Evolutionary conservation across 2,797 vertebrate genomes (phyloP).

Genomic region (Tangara arthus): DNA sequence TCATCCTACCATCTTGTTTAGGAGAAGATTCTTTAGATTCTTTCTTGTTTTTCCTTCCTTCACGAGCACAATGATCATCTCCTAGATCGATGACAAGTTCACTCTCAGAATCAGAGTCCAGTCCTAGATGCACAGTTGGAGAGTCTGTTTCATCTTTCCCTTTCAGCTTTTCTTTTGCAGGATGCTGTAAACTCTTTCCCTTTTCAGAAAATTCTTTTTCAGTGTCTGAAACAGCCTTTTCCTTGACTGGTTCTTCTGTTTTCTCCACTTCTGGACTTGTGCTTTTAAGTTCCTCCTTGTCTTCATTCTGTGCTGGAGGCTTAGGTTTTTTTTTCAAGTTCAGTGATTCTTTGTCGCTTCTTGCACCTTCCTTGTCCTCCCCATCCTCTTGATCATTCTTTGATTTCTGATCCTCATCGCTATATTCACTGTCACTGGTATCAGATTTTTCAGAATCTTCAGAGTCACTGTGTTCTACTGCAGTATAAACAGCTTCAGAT

Average conservation of each 20-base stretch:
- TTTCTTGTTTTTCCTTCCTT: slow-evolving; percentile 87
- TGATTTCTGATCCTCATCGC: slow-evolving; percentile 91
- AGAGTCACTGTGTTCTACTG: slow-evolving; percentile 92
- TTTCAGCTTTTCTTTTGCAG: slow-evolving; percentile 83
- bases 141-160: slow-evolving; percentile 84
- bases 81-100: slow-evolving; percentile 97
- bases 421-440: slow-evolving; percentile 92
- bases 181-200: slow-evolving; percentile 77
- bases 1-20: slow-evolving; percentile 86
- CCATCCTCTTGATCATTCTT: slow-evolving; percentile 83
- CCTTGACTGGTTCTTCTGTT: slow-evolving; percentile 77
- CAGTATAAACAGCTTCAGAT: slow-evolving; percentile 90
- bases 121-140: slow-evolving; percentile 80
- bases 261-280: slow-evolving; percentile 64
- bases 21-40: slow-evolving; percentile 84
- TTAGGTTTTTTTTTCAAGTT: slow-evolving; percentile 85
- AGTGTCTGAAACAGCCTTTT: slow-evolving; percentile 77
- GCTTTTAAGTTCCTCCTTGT: slow-evolving; percentile 80
- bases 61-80: slow-evolving; percentile 88
- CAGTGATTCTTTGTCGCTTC: slow-evolving; percentile 79
- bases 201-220: slow-evolving; percentile 88
- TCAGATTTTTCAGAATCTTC: slow-evolving; percentile 97
- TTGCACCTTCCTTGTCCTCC: slow-evolving; percentile 82
- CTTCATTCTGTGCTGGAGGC: slow-evolving; percentile 75
- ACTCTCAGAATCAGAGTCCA: slow-evolving; percentile 95